A percentile compares a stretch with the other conserved stretches of the same genome.
Conservation (phyloP, 2,113 vertebrate species). For the Rallus limicola region DNA sequence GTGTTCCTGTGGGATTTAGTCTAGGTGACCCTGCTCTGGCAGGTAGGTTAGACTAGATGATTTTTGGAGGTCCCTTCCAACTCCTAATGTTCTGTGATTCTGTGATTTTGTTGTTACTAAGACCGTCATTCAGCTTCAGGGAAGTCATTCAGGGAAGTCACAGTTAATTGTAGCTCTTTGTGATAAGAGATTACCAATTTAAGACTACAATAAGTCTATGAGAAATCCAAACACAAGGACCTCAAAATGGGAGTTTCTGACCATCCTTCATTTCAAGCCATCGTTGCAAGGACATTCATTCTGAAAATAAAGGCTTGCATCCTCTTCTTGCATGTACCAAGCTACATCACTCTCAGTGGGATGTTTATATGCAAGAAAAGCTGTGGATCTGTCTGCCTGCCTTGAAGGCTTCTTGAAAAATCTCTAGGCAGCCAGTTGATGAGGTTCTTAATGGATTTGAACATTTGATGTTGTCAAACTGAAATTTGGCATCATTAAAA, state of each 20-base stretch:
- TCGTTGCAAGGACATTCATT: not conserved
- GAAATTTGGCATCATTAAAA: not conserved
- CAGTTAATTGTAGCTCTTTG: not conserved
- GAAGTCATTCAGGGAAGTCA: not conserved
- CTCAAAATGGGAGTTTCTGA: not conserved
- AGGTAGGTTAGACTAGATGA: too few relatives aligned
- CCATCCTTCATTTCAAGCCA: not conserved
- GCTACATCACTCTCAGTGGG: not conserved
- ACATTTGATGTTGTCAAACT: not conserved
- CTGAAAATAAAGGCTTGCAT: not conserved
- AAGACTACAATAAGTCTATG: not conserved
- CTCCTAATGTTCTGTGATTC: too few relatives aligned
- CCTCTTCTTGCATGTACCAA: not conserved
- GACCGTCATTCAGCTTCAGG: not conserved
- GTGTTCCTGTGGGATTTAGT: too few relatives aligned
- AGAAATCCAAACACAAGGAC: not conserved
- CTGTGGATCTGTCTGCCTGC: not conserved
- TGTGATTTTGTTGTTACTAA: not conserved
- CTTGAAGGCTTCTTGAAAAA: not conserved
- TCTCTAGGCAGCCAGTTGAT: not conserved
- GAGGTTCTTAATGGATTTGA: not conserved
- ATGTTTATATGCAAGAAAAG: not conserved
- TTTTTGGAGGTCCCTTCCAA: too few relatives aligned
- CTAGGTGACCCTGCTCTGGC: too few relatives aligned
- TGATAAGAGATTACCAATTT: not conserved